Evolutionary conservation across 2,888 invertebrate species (phyloP).

Genomic region (Timandra comae): DNA sequence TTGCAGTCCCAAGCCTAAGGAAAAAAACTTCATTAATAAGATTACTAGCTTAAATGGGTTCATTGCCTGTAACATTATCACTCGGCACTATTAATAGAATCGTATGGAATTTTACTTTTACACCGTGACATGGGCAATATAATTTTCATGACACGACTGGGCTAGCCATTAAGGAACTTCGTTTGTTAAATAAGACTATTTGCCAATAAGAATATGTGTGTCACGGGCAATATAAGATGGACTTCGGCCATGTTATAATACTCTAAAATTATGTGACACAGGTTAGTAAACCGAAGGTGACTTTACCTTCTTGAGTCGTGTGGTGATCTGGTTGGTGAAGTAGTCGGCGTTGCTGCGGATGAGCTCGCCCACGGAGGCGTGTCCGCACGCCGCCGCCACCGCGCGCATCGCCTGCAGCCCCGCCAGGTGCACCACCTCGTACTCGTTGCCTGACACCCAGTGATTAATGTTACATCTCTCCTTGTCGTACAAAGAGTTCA

Average conservation of each 20-base stretch:
- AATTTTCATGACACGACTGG: no score
- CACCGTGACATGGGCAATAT: no score
- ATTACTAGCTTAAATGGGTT: no score
- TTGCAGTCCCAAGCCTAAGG: constrained; percentile 75
- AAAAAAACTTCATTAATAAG: no score
- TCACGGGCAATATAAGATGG: neutral
- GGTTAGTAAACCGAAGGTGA: neutral
- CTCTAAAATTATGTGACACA: neutral
- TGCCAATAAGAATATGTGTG: neutral
- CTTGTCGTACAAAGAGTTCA: neutral
- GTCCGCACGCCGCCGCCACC: constrained; percentile 77
- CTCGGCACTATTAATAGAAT: no score
- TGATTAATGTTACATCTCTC: neutral
- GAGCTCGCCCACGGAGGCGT: constrained; percentile 74
- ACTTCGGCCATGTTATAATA: neutral
- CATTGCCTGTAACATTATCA: no score
- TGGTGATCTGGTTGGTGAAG: constrained; percentile 82
- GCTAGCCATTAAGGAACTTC: neutral
- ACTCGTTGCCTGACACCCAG: constrained; percentile 80
- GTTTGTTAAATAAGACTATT: neutral
- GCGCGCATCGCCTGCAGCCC: constrained; percentile 77
- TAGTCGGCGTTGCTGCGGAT: constrained; percentile 84
- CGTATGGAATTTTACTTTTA: no score
- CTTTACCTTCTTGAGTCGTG: constrained; percentile 76
- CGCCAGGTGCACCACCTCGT: constrained; percentile 78